These are phyloP conservation scores for Rotaria sp. DNA, from an alignment of 2,888 invertebrate species.

Conservation along the genomic window DNA sequence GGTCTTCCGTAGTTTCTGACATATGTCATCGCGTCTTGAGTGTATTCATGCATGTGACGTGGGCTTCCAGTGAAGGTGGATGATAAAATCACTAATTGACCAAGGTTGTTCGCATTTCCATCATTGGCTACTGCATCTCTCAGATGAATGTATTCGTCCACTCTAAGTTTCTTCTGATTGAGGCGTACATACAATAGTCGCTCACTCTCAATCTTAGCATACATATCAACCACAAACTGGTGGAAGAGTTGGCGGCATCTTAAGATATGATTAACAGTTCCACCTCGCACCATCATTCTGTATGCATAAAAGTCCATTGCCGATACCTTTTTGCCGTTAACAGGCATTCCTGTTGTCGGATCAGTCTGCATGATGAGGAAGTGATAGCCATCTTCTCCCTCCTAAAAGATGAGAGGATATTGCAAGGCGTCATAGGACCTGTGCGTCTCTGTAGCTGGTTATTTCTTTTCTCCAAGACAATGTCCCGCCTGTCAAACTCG, in stretches of 20 bases:
- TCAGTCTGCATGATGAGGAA: slow-evolving; percentile 32
- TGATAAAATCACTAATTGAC: not conserved
- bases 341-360: slow-evolving; percentile 44
- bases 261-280: slow-evolving; percentile 41
- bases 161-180: too few relatives aligned
- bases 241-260: too few relatives aligned
- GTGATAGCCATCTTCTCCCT: slow-evolving; percentile 43
- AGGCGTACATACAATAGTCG: too few relatives aligned
- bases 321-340: slow-evolving; percentile 45
- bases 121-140: not conserved
- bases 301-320: slow-evolving; percentile 34
- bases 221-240: too few relatives aligned
- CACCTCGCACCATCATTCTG: slow-evolving; percentile 43
- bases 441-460: slow-evolving; percentile 44
- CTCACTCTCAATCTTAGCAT: too few relatives aligned
- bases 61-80: slow-evolving; percentile 47
- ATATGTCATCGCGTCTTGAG: too few relatives aligned
- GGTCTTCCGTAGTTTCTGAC: slow-evolving; percentile 46
- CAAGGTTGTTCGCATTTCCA: not conserved
- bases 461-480: slow-evolving; percentile 46
- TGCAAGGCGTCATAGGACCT: slow-evolving; percentile 50
- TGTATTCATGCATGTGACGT: slow-evolving; percentile 46
- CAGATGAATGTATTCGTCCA: too few relatives aligned
- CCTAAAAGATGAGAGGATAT: slow-evolving; percentile 52
- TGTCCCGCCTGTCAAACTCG: slow-evolving; percentile 45